Conservation (phyloP, 2,888 invertebrate species). For the Nymphalis c-album region DNA sequence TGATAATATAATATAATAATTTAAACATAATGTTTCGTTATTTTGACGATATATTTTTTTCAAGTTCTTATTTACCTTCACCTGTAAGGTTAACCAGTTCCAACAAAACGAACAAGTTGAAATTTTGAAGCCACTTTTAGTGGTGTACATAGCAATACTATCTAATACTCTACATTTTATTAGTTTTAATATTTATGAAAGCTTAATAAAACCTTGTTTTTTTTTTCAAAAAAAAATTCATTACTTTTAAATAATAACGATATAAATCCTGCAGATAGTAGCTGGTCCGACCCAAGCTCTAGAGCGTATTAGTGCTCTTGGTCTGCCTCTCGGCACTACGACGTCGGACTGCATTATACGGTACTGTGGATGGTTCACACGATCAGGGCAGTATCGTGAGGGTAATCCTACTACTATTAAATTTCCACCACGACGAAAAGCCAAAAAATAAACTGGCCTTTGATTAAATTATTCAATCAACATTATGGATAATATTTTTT, state of each 20-base stretch:
- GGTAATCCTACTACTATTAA: constrained; percentile 63
- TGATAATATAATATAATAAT: too few relatives aligned
- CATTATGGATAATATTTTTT: neutral
- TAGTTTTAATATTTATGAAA: too few relatives aligned
- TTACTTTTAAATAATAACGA: neutral
- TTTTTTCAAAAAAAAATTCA: too few relatives aligned
- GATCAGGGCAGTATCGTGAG: constrained; percentile 57
- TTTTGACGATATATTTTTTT: too few relatives aligned
- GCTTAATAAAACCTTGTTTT: too few relatives aligned
- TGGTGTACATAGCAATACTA: too few relatives aligned
- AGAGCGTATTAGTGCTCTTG: constrained; percentile 73
- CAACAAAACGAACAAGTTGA: too few relatives aligned
- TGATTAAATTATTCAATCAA: neutral
- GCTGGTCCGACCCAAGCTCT: constrained; percentile 63
- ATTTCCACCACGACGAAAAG: constrained; percentile 60
- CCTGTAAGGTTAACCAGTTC: too few relatives aligned
- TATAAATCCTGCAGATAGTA: constrained; percentile 52
- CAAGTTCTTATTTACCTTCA: too few relatives aligned
- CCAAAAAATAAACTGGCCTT: constrained; percentile 40
- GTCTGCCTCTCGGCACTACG: constrained; percentile 68
- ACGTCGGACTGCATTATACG: constrained; percentile 59
- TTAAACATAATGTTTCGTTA: too few relatives aligned
- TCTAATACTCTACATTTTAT: too few relatives aligned
- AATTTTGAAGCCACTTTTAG: too few relatives aligned
- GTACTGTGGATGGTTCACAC: constrained; percentile 61